These are phyloP conservation scores for Cheilosia scutellata DNA, from an alignment of 2,888 invertebrate genomes.

Conservation along the genomic window DNA sequence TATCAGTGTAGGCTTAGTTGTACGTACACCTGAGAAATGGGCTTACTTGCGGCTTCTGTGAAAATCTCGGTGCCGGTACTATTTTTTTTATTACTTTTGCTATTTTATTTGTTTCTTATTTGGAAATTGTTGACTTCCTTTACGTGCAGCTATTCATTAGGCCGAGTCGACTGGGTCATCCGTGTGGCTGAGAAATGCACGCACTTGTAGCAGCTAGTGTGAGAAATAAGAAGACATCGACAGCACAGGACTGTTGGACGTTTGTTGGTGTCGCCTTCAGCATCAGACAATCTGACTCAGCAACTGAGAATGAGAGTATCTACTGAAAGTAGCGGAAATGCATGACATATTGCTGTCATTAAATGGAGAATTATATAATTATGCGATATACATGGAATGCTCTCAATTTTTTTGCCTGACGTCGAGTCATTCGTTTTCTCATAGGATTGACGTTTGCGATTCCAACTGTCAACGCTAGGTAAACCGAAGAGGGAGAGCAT, in stretches of 20 bases:
- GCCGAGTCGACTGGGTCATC: constrained; percentile 61
- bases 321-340: constrained; percentile 73
- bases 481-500: constrained; percentile 4
- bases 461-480: constrained; percentile 65
- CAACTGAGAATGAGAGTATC: constrained; percentile 16
- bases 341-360: constrained; percentile 76
- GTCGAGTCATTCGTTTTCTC: constrained; percentile 61
- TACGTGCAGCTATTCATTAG: constrained; percentile 72
- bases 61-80: constrained; percentile 33
- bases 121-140: constrained; percentile 74
- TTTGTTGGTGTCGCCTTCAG: constrained; percentile 37
- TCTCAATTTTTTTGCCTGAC: constrained; percentile 57
- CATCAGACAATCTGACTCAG: constrained; percentile 18
- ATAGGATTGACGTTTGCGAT: constrained; percentile 72
- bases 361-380: constrained; percentile 76
- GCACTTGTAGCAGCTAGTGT: constrained; percentile 29
- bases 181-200: constrained; percentile 37
- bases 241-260: constrained; percentile 26
- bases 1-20: neutral
- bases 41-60: constrained; percentile 49
- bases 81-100: constrained; percentile 37
- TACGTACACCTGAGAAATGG: constrained; percentile 14
- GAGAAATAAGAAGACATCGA: constrained; percentile 39
- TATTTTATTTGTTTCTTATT: constrained; percentile 68
- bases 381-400: constrained; percentile 71